Percentiles rank a stretch among this genome's conserved stretches.
These are phyloP conservation scores for Drosophila tanythrix DNA, from an alignment of 2,888 invertebrate genomes.

Conservation along the genomic window DNA sequence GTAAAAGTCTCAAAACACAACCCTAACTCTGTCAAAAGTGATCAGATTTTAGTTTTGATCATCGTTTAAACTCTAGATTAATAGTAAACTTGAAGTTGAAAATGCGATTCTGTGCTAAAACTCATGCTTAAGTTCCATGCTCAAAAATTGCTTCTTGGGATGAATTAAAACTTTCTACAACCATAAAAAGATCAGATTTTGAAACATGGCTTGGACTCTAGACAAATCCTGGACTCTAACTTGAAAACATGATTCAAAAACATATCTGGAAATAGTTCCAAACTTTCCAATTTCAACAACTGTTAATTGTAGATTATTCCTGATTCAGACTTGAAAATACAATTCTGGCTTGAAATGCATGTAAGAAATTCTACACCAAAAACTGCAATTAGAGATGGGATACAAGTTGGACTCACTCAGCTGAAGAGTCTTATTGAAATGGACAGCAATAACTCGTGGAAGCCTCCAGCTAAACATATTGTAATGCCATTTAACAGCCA, in stretches of 20 bases:
- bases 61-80: not conserved
- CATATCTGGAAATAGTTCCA: too few species aligned
- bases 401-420: not conserved
- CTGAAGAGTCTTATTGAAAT: not conserved
- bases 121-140: not conserved
- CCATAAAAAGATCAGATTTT: too few species aligned
- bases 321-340: too few species aligned
- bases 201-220: not conserved
- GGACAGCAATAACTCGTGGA: not conserved
- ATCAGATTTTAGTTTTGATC: not conserved
- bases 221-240: not conserved
- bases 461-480: not conserved
- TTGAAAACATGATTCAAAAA: not conserved
- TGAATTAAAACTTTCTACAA: not conserved
- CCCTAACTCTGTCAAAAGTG: accelerated
- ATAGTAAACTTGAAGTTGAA: not conserved
- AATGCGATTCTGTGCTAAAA: not conserved
- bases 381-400: too few species aligned
- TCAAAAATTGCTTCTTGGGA: not conserved
- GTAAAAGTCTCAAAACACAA: not conserved
- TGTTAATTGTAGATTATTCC: too few species aligned
- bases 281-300: too few species aligned
- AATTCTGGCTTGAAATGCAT: too few species aligned
- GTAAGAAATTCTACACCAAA: too few species aligned
- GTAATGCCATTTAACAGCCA: constrained; percentile 6